These are phyloP conservation scores for Calyptommatus sinebrachiatus DNA, from an alignment of 2,113 vertebrate species.

Conservation along the genomic window DNA sequence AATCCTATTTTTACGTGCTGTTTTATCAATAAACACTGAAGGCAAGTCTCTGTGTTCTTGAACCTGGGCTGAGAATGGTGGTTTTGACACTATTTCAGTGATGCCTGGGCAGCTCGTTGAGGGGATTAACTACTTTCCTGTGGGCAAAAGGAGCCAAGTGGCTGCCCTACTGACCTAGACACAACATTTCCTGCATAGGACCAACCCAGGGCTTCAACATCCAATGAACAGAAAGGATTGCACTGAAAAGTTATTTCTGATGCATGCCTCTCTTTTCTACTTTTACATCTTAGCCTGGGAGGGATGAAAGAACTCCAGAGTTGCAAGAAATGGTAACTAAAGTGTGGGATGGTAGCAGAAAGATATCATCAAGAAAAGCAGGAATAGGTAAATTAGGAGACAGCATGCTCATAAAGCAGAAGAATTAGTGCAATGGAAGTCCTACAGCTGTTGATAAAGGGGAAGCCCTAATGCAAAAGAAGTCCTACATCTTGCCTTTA, in stretches of 20 bases:
- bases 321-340: not conserved
- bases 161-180: conserved; percentile 10
- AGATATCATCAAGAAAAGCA: not conserved
- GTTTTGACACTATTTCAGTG: conserved; percentile 14
- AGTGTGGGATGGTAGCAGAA: not conserved
- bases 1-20: no score
- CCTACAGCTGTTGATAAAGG: not conserved
- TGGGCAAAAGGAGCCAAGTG: conserved; percentile 13
- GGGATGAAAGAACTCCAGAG: not conserved
- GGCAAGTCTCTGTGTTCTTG: no score
- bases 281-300: no score
- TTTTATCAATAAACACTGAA: no score
- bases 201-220: not conserved
- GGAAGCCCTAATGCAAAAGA: no score
- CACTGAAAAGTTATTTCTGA: not conserved
- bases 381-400: not conserved
- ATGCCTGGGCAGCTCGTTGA: conserved; percentile 12
- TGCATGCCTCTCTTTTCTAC: not conserved
- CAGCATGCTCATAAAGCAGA: not conserved
- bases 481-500: not conserved
- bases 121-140: conserved; percentile 20
- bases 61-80: no score
- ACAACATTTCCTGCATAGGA: not conserved
- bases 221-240: not conserved
- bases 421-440: not conserved